A percentile compares a stretch with the other conserved stretches of the same genome.
Evolutionary conservation across 1,140 invertebrate genomes (phyloP).

Genomic region (Drosophila ficusphila): DNA sequence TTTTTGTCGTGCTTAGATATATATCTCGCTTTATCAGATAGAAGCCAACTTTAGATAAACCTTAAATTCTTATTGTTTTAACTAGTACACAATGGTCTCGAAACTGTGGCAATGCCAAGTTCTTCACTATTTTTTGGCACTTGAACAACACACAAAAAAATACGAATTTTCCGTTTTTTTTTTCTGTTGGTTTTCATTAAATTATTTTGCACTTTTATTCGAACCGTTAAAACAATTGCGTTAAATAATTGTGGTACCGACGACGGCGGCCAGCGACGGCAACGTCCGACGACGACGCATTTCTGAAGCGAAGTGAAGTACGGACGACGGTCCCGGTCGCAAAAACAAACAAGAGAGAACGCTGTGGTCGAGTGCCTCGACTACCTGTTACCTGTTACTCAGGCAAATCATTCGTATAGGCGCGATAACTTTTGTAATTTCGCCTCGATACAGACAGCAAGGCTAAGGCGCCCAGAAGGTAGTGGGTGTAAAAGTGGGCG

Average conservation of each 20-base stretch:
- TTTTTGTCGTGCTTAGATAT: slow-evolving; percentile 9
- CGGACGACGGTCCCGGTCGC: slow-evolving; percentile 6
- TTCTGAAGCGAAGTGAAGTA: slow-evolving; percentile 16
- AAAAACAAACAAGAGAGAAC: no score
- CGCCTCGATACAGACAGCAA: no score
- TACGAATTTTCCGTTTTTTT: not conserved
- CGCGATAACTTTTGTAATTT: no score
- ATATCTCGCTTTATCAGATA: slow-evolving; percentile 14
- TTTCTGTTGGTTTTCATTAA: not conserved
- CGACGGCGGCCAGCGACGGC: slow-evolving; percentile 30
- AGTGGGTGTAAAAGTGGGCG: no score
- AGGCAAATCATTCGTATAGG: no score
- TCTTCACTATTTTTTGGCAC: slow-evolving; percentile 24
- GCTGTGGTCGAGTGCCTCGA: no score
- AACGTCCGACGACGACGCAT: slow-evolving; percentile 38
- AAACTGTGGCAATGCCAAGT: slow-evolving; percentile 24
- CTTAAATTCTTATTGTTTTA: slow-evolving; percentile 15
- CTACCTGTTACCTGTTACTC: no score
- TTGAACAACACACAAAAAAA: slow-evolving; percentile 32
- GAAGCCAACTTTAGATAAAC: slow-evolving; percentile 19
- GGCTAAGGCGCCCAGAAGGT: no score
- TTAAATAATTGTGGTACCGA: slow-evolving; percentile 23
- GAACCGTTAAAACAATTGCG: slow-evolving; percentile 24
- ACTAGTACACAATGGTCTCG: not conserved
- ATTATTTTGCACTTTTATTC: not conserved